Evolutionary conservation across 2,888 invertebrate species (phyloP), one percentile per base, ranked within the genome.

Genomic region (Synanthedon andrenaeformis): DNA sequence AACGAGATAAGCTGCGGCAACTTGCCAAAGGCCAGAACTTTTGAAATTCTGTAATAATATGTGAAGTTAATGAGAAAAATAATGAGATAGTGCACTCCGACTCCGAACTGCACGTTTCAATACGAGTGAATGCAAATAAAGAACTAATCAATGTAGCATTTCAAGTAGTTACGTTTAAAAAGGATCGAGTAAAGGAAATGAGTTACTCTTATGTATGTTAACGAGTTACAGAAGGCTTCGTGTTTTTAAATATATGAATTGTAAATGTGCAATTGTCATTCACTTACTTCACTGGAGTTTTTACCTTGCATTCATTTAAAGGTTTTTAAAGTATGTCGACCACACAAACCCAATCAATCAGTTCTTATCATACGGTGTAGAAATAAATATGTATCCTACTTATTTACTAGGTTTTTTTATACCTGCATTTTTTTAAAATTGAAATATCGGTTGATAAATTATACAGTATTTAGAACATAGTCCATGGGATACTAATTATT

Each of bases 161-260:
- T n/a, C 45, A 45, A 13, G 45, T 13, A 23, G 23, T 23, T 23
- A 13, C 12, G 10, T 45, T 45, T 45, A 13, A 45, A 45, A 45
- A 14, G 50, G 50, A 56, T 54, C 53, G 50, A 51, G 53, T 45
- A 52, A 52, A 57, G 55, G 55, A 57, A 58, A 58, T 54, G 53
- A 54, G 57, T 58, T 52, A 54, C 35, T 45, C 53, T 53, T 56
- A 56, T 52, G 52, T 56, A 45, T 58, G 55, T 55, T 56, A 55
- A 54, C 54, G 51, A 54, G 53, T 53, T 55, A 57, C 49, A 54
- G n/a, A 54, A 55, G 42, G 41, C 54, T 55, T 35, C 51, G 49
- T 57, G 57, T 58, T 57, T 54, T 50, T 54, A 52, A n/a, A 53
- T 45, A 45, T 53, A 58, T 55, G 56, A 56, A 58, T 57, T 54